These are phyloP conservation scores for Mythimna lalbum DNA, from an alignment of 2,888 invertebrate species.

Conservation along the genomic window DNA sequence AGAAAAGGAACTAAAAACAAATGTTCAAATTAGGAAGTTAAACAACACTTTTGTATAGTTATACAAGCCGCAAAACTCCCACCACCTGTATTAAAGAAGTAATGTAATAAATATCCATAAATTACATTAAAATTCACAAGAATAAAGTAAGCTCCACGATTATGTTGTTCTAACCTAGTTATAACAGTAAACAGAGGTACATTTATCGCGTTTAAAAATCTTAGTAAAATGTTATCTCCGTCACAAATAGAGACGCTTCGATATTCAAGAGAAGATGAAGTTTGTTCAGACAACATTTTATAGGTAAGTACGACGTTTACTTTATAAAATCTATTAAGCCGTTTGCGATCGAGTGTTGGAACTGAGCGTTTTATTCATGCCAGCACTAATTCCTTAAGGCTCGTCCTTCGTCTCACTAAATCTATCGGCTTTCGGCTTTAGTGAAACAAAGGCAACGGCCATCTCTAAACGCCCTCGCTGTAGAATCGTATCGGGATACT, in stretches of 20 bases:
- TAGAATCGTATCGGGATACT: slow-evolving; percentile 42
- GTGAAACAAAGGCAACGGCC: slow-evolving; percentile 62
- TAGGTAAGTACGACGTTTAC: slow-evolving; percentile 31
- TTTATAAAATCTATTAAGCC: slow-evolving; percentile 57
- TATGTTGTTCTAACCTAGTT: neutral
- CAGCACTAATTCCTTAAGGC: slow-evolving; percentile 66
- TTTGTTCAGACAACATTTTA: slow-evolving; percentile 49
- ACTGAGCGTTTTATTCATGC: slow-evolving; percentile 65
- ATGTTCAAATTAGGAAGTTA: neutral
- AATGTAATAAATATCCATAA: neutral
- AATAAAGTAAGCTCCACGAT: too few species aligned
- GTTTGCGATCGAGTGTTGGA: slow-evolving; percentile 39
- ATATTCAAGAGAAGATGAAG: slow-evolving; percentile 35
- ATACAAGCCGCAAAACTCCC: neutral
- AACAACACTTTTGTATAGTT: neutral
- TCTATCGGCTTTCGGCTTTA: slow-evolving; percentile 69
- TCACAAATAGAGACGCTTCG: slow-evolving; percentile 42
- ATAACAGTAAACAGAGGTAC: neutral
- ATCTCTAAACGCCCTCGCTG: slow-evolving; percentile 55
- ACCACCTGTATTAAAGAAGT: neutral
- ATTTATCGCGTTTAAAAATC: slow-evolving; percentile 20
- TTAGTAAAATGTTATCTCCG: slow-evolving; percentile 40
- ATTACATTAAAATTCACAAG: slow-evolving; percentile 2
- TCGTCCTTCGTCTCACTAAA: slow-evolving; percentile 61
- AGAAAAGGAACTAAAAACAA: neutral